Base-by-base conservation (phyloP, 1,140 invertebrate genomes). In the Drosophila baimaii region DNA sequence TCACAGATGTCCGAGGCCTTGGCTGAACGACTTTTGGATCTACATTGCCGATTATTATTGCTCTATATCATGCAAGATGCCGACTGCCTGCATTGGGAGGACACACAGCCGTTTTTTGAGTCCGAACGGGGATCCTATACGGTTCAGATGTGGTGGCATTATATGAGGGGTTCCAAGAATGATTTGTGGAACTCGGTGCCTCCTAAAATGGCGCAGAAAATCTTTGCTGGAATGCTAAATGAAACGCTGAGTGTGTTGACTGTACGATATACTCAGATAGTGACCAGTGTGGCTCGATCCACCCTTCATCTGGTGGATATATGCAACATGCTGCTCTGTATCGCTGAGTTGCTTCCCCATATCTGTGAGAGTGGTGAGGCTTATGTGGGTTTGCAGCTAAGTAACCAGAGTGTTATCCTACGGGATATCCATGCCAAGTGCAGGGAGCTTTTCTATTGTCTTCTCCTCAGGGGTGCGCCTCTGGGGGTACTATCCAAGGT, bases 91-190 rank as follows among this genome's bases (percentile, higher is more conserved):
- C 94, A 94, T 83, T 96, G 94, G 95, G 94, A 94, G 77, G 94
- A 92, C 64, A 90, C 91, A 6, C 94, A 93, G 63, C 92, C 93
- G 3, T 95, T 94, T 80, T 95, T 93, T 75, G 95, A 96, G 90
- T 94, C 93, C 9, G 95, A 96, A 77, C 91, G 95, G 29, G 95
- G 95, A 2, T 96, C 96, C 2, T 96, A 96, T 44, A 94, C 95
- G 5, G 93, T 97, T 49, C 96, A 96, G 90, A 97, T 96, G 94
- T 97, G 96, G 96, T 96, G 95, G 95, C 93, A 96, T 5, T 97
- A 97, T 81, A 96, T 97, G 95, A 94, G 96, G 93, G 95, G 96
- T 95, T 96, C 95, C 5, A 94, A 94, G 76, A 93, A 95, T 79
- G 95, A 96, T 92, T 91, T 97, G 27, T 96, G 96, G 96, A 95